Evolutionary conservation across 64 coral and sea anemone species (phyloP).

Genomic region (Pocillopora damicornis): DNA sequence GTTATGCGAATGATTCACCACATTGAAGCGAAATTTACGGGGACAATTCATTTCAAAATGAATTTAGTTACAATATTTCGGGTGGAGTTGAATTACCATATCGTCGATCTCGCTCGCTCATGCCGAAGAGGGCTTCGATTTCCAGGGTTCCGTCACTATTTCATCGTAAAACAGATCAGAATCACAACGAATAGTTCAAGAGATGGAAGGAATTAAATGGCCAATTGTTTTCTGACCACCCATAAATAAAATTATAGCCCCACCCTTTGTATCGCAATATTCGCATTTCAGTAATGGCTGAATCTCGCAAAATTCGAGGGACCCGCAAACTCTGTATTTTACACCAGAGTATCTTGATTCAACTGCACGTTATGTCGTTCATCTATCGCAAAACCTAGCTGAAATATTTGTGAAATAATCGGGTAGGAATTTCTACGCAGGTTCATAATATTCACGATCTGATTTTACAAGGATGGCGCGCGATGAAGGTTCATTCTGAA

Average conservation of each 20-base stretch:
- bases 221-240: slow-evolving; percentile 1
- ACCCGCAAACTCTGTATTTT: too few relatives aligned
- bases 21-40: background rate
- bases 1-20: background rate
- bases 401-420: background rate
- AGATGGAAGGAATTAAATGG: background rate
- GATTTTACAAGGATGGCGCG: background rate
- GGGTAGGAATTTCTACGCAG: background rate
- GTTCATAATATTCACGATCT: background rate
- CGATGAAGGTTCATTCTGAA: background rate
- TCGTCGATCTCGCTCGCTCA: slow-evolving; percentile 39
- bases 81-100: slow-evolving; percentile 69
- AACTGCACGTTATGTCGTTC: background rate
- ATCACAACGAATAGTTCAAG: background rate
- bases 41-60: background rate
- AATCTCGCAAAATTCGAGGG: background rate
- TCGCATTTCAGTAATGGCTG: background rate
- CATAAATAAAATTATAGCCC: slow-evolving; percentile 9
- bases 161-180: background rate
- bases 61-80: background rate
- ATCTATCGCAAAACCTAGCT: background rate
- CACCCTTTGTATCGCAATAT: slow-evolving; percentile 15
- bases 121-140: background rate
- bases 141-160: background rate
- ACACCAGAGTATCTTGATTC: background rate